A percentile compares a stretch with the other conserved stretches of the same genome.
Conservation (phyloP, 1,140 invertebrate genomes). For the Drosophila micromelanica region DNA sequence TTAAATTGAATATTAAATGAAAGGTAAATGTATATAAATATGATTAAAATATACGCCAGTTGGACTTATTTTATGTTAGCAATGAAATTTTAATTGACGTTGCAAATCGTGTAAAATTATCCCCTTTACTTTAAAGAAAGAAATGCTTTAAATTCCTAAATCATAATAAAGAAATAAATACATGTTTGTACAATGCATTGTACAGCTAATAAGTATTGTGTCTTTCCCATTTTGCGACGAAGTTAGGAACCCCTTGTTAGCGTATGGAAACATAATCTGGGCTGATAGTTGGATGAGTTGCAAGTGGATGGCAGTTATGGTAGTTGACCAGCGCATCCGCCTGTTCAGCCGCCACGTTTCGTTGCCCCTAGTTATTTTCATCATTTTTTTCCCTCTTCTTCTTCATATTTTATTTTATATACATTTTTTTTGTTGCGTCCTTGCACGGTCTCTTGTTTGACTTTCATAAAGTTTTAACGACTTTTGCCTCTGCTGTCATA, state of each 20-base stretch:
- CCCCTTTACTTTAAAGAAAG: no score
- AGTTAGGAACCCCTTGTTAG: not conserved
- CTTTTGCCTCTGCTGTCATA: conserved; percentile 76
- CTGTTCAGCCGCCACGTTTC: conserved; percentile 60
- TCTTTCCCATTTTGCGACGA: no score
- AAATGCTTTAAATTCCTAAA: no score
- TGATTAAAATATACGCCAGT: no score
- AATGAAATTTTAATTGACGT: no score
- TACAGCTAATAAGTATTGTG: no score
- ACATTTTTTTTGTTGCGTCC: conserved; percentile 31
- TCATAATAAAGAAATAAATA: no score
- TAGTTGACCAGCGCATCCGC: conserved; percentile 61
- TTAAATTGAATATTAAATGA: no score
- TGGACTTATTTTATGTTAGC: no score
- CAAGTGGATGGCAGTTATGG: conserved; percentile 41
- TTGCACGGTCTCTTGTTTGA: conserved; percentile 76
- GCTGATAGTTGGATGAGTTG: conserved; percentile 47
- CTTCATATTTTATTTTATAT: conserved; percentile 35
- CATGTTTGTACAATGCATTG: no score
- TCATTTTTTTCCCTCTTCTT: conserved; percentile 54
- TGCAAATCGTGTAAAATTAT: no score
- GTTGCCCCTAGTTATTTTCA: conserved; percentile 79
- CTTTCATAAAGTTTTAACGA: conserved; percentile 84
- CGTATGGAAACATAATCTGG: conserved; percentile 54
- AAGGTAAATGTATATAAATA: no score